Base-by-base conservation (phyloP, 2,797 vertebrate species). In the Hybognathus amarus region DNA sequence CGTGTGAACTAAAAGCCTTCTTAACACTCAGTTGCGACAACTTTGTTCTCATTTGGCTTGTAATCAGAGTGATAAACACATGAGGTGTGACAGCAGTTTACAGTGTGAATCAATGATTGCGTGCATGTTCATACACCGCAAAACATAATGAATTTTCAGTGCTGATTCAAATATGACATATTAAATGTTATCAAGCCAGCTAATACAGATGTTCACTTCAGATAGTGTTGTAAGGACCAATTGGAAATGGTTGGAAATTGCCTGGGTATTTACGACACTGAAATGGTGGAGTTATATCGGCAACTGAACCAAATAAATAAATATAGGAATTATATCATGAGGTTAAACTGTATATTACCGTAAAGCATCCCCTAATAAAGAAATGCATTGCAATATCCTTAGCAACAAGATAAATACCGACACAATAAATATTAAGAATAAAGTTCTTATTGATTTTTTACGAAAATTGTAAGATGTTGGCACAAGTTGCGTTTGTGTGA, bases 1-100 rank as follows among this genome's bases (percentile, higher is more conserved):
- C 40, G 56, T 80, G 78, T 33, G 52, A 80, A 79, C 64, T 2
- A 78, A 61, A 80, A 20, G 24, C 27, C 24, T 8, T 36, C 24
- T 74, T 36, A 36, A 71, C 66, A 33, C 50, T 30, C 5, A 13
- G 36, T 27, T 59, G 52, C 24, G 20, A 40, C 24, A 45, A n/a
- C 22, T 36, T 56, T 15, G 18, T 27, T 50, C 33, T 79, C 36
- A 18, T 79, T 54, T 79, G 6, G 1, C 47, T 10, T 24, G 11
- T 69, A 20, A 42, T 69, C 5, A 36, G 13, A 5, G 64, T 27
- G 9, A 68, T 79, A 20, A 59, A 59, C 36, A n/a, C 24, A 6
- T 40, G 10, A 77, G 30, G 75, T 42, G 38, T 30, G n/a, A 77
- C 75, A 30, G 17, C 10, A 61, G 10, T 7, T 12, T 33, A 52